Evolutionary conservation across 2,113 vertebrate genomes (phyloP).

Genomic region (Pomatorhinus ruficollis): DNA sequence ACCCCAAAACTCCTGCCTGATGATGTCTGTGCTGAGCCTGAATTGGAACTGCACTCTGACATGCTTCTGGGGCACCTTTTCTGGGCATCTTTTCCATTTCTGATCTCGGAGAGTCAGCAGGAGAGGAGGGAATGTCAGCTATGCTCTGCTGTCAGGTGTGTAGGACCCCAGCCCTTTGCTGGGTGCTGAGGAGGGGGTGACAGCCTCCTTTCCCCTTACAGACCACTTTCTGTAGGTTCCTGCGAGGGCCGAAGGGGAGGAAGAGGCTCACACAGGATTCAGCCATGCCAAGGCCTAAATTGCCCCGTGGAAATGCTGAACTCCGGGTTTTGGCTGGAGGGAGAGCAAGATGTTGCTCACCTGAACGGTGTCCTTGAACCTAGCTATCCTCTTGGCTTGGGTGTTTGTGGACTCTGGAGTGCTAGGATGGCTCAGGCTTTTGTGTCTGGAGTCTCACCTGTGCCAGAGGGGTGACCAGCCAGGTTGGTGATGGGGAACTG

Average conservation of each 20-base stretch:
- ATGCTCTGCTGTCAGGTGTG: fast-evolving
- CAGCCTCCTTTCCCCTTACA: neutral
- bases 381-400: neutral
- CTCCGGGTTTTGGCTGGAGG: neutral
- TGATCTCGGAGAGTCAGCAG: neutral
- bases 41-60: neutral
- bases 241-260: neutral
- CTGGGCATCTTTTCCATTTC: neutral
- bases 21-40: neutral
- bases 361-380: fast-evolving
- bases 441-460: neutral
- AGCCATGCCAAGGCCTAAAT: neutral
- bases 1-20: neutral
- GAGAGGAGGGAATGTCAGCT: neutral
- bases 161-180: neutral
- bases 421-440: neutral
- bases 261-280: neutral
- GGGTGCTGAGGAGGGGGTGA: neutral
- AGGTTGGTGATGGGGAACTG: neutral
- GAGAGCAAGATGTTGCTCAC: neutral
- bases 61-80: neutral
- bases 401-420: neutral
- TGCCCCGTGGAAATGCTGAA: neutral
- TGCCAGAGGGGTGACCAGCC: neutral
- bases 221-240: neutral